Conservation (phyloP, 2,113 vertebrate species). For the Sterrhoptilus dennistouni region DNA sequence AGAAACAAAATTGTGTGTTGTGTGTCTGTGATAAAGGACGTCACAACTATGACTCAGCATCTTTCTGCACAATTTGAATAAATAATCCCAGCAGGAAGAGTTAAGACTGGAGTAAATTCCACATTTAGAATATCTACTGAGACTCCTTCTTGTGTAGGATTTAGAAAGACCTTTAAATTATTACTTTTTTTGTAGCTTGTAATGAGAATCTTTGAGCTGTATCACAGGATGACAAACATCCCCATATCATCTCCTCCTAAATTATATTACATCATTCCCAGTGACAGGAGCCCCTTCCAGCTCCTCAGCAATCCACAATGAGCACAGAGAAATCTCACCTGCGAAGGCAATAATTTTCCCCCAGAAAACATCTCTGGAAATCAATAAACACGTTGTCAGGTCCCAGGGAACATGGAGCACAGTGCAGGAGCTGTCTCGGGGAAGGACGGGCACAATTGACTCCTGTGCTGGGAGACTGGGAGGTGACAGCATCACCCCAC, state of each 20-base stretch:
- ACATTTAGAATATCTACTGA: neutral
- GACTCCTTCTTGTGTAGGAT: neutral
- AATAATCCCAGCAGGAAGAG: neutral
- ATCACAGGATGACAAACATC: neutral
- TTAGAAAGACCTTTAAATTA: neutral
- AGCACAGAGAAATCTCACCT: neutral
- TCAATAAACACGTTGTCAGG: neutral
- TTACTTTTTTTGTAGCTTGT: neutral
- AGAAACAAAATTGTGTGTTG: neutral
- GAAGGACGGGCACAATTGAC: fast-evolving
- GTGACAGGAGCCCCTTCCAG: neutral
- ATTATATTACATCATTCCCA: neutral
- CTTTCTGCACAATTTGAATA: neutral
- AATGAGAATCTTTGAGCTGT: neutral
- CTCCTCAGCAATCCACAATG: neutral
- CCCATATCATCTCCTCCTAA: neutral
- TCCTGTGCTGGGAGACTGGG: neutral
- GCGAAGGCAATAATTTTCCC: neutral
- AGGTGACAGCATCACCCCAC: neutral
- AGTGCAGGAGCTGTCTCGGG: neutral
- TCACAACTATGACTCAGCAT: neutral
- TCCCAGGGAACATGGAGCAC: neutral
- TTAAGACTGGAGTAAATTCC: neutral
- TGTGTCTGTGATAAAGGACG: neutral
- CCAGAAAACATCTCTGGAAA: neutral